Base-by-base conservation (phyloP, 2,797 vertebrate species). In the Graptemys geographica region DNA sequence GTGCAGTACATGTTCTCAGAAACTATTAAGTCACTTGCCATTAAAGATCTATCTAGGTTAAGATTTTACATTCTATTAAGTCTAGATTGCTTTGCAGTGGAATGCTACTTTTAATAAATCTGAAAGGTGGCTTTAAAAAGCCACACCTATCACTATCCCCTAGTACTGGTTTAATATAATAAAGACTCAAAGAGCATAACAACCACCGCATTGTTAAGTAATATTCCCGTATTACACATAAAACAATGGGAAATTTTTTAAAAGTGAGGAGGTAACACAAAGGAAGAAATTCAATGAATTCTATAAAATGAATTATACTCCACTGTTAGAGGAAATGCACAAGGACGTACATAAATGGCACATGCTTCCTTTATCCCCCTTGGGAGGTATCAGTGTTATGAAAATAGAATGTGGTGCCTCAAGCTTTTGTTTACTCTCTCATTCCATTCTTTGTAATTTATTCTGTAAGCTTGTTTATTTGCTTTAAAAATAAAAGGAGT, bases 271-370 rank as follows among this genome's bases (percentile, higher is more conserved):
- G 89, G 9, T 79, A 83, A 91, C 49, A 23, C 47, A 59, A 53
- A 44, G 8, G 57, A 59, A 94, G 84, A 78, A 90, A 69, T 5
- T 18, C 57, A 88, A 90, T n/a, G 57, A 82, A 80, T 41, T 89
- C 28, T 56, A 69, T 74, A 88, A 94, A 95, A 83, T 2, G 0
- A 93, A 79, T 79, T 84, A 59, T 56, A 2, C 3, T 28, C 27
- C 11, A 41, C n/a, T 55, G 92, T 94, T 47, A 52, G 84, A 81
- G 81, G 84, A 2, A 1, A 8, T 37, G 33, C 31, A 90, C 72
- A 91, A 82, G 69, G 83, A 87, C 74, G 57, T 83, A 28, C 5
- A 91, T 6, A 28, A 49, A 28, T 83, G 41, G 90, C 4, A 5
- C 2, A 15, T 33, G 44, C 33, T 81, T 86, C 44, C 57, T 89